A percentile compares a stretch with the other conserved stretches of the same genome.
Conservation (phyloP, 2,113 vertebrate genomes). For the Baryphthengus martii region DNA sequence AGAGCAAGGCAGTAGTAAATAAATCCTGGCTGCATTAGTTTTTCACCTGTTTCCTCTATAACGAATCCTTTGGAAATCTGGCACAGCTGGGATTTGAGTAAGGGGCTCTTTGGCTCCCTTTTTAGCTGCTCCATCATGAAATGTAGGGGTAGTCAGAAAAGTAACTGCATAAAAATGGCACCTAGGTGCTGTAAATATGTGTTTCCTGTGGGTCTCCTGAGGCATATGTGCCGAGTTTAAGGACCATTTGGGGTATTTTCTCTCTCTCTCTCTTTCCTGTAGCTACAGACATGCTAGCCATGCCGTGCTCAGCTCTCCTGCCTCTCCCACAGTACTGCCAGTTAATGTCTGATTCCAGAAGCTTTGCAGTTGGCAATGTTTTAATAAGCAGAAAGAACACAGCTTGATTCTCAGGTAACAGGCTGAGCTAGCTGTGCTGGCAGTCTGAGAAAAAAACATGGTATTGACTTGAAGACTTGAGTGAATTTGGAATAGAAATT, state of each 20-base stretch:
- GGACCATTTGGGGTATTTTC: neutral
- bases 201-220: neutral
- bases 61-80: neutral
- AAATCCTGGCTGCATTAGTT: neutral
- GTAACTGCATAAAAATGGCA: neutral
- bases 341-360: slow-evolving; percentile 56
- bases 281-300: slow-evolving; percentile 17
- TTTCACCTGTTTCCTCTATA: neutral
- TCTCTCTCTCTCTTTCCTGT: neutral
- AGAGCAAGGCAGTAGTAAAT: neutral
- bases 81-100: neutral
- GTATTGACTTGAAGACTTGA: slow-evolving; percentile 57
- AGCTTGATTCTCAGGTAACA: slow-evolving; percentile 64
- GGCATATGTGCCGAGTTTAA: neutral
- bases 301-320: neutral
- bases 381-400: slow-evolving; percentile 66
- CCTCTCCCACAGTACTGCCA: slow-evolving; percentile 16
- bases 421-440: slow-evolving; percentile 55
- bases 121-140: neutral
- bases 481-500: slow-evolving; percentile 60
- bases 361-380: slow-evolving; percentile 55
- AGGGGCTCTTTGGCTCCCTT: neutral
- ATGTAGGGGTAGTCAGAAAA: neutral
- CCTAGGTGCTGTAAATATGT: neutral
- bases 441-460: slow-evolving; percentile 50